Base-by-base conservation (phyloP, 2,113 vertebrate genomes). In the Daphoenositta chrysoptera region DNA sequence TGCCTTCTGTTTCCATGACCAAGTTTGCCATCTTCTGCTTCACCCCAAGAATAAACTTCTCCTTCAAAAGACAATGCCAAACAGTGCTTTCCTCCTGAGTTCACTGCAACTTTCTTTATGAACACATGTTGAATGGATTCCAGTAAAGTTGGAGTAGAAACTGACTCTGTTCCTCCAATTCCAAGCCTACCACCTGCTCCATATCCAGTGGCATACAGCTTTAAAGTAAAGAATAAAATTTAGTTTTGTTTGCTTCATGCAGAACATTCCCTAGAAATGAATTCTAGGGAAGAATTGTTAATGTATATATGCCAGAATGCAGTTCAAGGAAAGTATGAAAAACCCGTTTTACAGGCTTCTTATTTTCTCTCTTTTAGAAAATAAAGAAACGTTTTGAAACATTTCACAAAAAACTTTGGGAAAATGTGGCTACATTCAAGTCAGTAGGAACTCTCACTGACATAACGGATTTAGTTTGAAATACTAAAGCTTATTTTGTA, bases 61-160 rank as follows among this genome's bases (percentile, higher is more conserved):
- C 99, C 99, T 87, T 99, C 99, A 17, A 99, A 99, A 72, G 99
- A 99, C 65, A 99, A 97, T 1, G 99, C 99, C 87, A 99, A 98
- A 90, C 99, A 99, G 97, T 99, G 99, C 76, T 99, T 99, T 89
- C 99, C 99, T 91, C 99, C 99, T 1, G 99, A 99, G 97, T 99
- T 99, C 90, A 99, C 99, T 4, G 99, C 99, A 95, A 99, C 99
- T 96, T 99, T 99, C 97, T 98, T 98, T 94, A 99, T 99, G 96
- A 99, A 99, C 18, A 99, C 99, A 11, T 99, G 99, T 79, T 99
- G 99, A 97, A 99, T 99, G 91, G 99, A 99, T 97, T 99, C 99
- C 89, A 99, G 97, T 45, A 99, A 96, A 9, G 99, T 99, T 31
- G 99, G 99, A 10, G 99, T 99, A 81, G 99, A 99, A 57, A 99